Evolutionary conservation across 2,888 invertebrate species (phyloP).

Genomic region (Nezara viridula): DNA sequence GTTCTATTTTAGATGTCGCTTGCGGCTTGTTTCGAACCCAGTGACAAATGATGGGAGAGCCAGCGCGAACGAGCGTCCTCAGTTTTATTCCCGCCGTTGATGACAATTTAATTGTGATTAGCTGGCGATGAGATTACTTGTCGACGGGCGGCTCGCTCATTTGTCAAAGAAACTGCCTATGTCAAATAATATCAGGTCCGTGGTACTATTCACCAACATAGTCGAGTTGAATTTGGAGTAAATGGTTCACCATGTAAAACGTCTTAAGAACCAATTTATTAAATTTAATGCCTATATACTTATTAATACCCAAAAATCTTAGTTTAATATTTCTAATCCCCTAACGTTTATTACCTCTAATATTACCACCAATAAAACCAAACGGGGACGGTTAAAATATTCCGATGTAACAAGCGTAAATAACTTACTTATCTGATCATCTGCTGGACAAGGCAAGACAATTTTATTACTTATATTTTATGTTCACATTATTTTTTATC

Average conservation of each 20-base stretch:
- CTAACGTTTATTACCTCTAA: too few species aligned
- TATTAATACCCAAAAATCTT: too few species aligned
- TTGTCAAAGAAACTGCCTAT: neutral
- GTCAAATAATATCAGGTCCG: neutral
- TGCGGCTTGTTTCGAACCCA: neutral
- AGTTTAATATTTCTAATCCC: too few species aligned
- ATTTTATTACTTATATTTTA: too few species aligned
- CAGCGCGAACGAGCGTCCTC: neutral
- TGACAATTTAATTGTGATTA: neutral
- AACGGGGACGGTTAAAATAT: too few species aligned
- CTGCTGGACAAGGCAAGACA: too few species aligned
- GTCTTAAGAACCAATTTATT: too few species aligned
- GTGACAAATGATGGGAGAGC: neutral
- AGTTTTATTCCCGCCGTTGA: neutral
- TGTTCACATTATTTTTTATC: too few species aligned
- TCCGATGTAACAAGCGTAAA: too few species aligned
- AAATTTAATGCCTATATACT: too few species aligned
- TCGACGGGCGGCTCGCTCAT: neutral
- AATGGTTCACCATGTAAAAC: neutral
- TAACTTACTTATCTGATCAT: too few species aligned
- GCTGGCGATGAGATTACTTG: constrained; percentile 9
- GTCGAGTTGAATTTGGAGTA: neutral
- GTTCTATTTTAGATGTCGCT: constrained; percentile 25
- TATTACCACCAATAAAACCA: too few species aligned
- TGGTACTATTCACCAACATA: neutral